Evolutionary conservation across 2,888 invertebrate genomes (phyloP).

Genomic region (Allolobophora icterica): DNA sequence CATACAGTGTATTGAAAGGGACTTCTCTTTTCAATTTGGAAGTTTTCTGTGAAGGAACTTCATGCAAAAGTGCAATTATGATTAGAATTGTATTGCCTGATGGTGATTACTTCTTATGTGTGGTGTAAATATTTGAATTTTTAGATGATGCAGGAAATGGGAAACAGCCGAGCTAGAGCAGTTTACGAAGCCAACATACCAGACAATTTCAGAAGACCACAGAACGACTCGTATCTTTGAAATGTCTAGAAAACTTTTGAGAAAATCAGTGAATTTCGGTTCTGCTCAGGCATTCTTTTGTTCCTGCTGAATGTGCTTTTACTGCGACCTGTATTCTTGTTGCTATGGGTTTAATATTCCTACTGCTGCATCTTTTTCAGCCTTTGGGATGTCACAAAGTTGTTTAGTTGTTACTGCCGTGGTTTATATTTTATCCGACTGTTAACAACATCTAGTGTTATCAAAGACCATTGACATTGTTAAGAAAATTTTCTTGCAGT

Average conservation of each 20-base stretch:
- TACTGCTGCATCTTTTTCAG: neutral
- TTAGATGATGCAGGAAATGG: constrained; percentile 90
- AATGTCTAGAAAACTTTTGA: neutral
- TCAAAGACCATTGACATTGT: too few species aligned
- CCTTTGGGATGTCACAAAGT: neutral
- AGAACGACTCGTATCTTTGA: constrained; percentile 68
- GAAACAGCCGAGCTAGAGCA: constrained; percentile 90
- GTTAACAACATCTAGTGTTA: too few species aligned
- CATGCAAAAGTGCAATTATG: neutral
- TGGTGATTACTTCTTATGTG: neutral
- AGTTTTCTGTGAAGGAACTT: neutral
- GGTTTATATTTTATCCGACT: neutral
- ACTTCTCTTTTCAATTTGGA: neutral
- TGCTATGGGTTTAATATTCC: neutral
- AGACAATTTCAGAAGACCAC: constrained; percentile 92
- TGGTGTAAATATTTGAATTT: constrained; percentile 23
- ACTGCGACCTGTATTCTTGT: neutral
- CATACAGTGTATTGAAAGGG: too few species aligned
- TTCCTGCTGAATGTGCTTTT: neutral
- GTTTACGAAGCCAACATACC: constrained; percentile 97
- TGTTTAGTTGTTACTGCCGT: neutral
- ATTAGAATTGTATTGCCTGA: neutral
- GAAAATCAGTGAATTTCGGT: neutral
- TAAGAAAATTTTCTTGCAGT: too few species aligned
- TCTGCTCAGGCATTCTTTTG: neutral